Conservation (phyloP, 2,888 invertebrate genomes). For the Melanotus villosus region DNA sequence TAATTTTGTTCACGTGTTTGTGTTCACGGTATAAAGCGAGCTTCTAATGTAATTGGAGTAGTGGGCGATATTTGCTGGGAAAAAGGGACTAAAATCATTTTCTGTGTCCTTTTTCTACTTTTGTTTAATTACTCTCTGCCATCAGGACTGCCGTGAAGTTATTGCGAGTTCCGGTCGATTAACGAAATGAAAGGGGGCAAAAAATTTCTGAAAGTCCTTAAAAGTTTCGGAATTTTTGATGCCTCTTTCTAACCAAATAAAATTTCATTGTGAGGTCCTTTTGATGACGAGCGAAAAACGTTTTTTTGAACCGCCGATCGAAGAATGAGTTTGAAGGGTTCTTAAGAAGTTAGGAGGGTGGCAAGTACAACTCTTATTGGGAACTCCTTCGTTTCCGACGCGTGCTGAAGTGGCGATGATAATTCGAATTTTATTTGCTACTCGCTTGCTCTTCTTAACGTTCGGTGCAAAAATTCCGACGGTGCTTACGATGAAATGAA, state of each 20-base stretch:
- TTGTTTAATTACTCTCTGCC: background rate
- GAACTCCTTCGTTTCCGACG: conserved; percentile 10
- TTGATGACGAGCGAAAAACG: background rate
- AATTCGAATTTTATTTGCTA: conserved; percentile 26
- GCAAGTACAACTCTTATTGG: conserved; percentile 18
- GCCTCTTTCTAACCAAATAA: too few relatives aligned
- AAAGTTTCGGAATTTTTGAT: too few relatives aligned
- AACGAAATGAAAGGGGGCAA: too few relatives aligned
- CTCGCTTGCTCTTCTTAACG: too few relatives aligned
- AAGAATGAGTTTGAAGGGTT: conserved; percentile 29
- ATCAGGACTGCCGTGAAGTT: too few relatives aligned
- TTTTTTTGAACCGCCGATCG: conserved; percentile 5
- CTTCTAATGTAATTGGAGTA: conserved; percentile 2
- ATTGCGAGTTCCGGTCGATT: too few relatives aligned
- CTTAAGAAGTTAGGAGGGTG: conserved; percentile 18
- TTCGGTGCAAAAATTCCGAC: background rate
- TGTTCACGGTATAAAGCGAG: background rate
- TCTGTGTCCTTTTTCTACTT: background rate
- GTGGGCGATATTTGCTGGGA: background rate
- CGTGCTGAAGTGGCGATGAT: conserved; percentile 20
- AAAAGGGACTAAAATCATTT: background rate
- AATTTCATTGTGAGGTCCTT: background rate
- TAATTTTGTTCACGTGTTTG: background rate
- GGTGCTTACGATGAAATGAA: background rate
- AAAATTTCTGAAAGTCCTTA: too few relatives aligned